These are phyloP conservation scores for Sinosuthora webbiana DNA, from an alignment of 2,113 vertebrate genomes.

Conservation along the genomic window DNA sequence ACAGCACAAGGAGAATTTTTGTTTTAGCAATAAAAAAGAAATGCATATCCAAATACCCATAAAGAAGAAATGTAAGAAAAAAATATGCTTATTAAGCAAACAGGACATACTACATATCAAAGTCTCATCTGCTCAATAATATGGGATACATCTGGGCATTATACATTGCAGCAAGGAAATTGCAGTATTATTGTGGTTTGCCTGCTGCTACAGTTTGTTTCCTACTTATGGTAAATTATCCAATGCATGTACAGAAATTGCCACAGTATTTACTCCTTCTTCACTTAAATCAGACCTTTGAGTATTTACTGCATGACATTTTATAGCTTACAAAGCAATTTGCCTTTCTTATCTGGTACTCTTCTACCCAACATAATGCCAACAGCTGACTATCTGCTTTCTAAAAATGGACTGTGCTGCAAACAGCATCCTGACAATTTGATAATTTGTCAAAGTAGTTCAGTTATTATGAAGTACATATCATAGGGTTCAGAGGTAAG, in stretches of 20 bases:
- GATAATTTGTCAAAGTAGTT: constrained; percentile 73
- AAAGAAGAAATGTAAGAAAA: background rate
- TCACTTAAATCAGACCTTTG: constrained; percentile 38
- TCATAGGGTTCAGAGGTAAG: constrained; percentile 70
- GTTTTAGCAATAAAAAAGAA: background rate
- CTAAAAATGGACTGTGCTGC: constrained; percentile 69
- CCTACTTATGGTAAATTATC: constrained; percentile 47
- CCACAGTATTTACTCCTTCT: constrained; percentile 56
- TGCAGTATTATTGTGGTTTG: background rate
- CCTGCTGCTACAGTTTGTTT: constrained; percentile 8
- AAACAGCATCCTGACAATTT: constrained; percentile 69
- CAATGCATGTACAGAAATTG: constrained; percentile 32
- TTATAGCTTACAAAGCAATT: constrained; percentile 72
- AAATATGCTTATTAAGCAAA: background rate
- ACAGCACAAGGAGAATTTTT: background rate
- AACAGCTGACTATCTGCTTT: constrained; percentile 73
- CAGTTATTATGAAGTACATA: constrained; percentile 64
- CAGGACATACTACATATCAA: background rate
- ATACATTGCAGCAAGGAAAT: background rate
- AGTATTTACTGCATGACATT: constrained; percentile 62
- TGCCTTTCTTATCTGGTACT: constrained; percentile 35
- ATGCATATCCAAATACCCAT: background rate
- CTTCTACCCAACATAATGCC: constrained; percentile 33
- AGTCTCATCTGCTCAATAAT: background rate
- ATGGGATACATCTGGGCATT: background rate